Base-by-base conservation (phyloP, 2,888 invertebrate species). In the Labia minor region DNA sequence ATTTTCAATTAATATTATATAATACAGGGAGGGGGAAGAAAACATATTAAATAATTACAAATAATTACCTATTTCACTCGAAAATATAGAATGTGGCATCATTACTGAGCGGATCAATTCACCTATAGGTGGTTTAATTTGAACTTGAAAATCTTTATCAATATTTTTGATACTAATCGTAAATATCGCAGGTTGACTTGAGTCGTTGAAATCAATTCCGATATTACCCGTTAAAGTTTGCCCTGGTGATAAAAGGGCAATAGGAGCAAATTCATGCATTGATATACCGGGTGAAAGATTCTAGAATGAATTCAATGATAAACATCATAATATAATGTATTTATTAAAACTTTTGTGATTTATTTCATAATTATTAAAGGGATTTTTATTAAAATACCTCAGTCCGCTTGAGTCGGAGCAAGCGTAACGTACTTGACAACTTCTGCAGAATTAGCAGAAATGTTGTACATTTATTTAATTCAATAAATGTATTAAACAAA, bases 141-240 rank as follows among this genome's bases (percentile, higher is more conserved):
- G 76, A 18, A 82, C 76, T 69, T 71, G 73, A 67, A 74, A 76
- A 62, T 70, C 72, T 62, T 72, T 72, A 20, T 72, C 74, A 18
- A 72, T 74, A 19, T 70, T 73, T 26, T 72, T 86, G 61, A 81
- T 77, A 49, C 14, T 49, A 65, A 95, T 81, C 73, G 90, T 88
- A 76, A 95, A 89, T 70, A 86, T 86, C 0, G 92, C 87, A 0
- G 93, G 86, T 76, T 95, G 93, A 65, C 90, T 93, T 18, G 93
- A 90, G 77, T 96, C 96, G 69, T 92, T 92, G 78, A 94, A 95
- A 80, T 95, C 93, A 2, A 96, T 85, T 16, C 95, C 95, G 71
- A 95, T 76, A 0, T 88, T 84, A 4, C 85, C 85, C 19, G 85
- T 81, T 33, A 85, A 79, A n/a, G 83, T 80, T 21, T 84, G 84